Evolutionary conservation across 2,113 vertebrate species (phyloP).

Genomic region (Barbus barbus): DNA sequence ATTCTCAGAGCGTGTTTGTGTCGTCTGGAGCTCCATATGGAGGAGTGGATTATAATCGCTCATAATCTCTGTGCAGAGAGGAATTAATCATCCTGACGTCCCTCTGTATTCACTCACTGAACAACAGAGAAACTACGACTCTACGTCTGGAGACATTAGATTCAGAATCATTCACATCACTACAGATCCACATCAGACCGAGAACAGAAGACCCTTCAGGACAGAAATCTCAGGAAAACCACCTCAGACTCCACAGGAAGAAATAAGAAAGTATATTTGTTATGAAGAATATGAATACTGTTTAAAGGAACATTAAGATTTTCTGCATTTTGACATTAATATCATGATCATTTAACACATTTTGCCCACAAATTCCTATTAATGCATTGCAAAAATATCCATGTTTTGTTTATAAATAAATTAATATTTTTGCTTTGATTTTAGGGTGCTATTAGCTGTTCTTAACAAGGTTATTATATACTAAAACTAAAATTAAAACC

Average conservation of each 20-base stretch:
- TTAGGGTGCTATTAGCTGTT: not conserved
- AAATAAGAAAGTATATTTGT: not conserved
- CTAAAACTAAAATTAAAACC: not conserved
- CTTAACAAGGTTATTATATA: not conserved
- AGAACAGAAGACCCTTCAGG: too few species aligned
- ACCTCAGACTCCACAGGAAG: not conserved
- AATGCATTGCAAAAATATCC: not conserved
- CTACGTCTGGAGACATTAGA: not conserved
- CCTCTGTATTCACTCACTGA: not conserved
- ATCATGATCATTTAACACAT: not conserved
- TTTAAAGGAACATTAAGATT: too few species aligned
- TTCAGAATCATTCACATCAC: too few species aligned
- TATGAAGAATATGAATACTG: not conserved
- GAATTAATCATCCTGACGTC: too few species aligned
- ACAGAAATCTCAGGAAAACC: not conserved
- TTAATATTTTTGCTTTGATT: not conserved
- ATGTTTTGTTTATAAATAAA: not conserved
- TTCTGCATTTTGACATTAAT: not conserved
- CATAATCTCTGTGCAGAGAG: slow-evolving; percentile 74
- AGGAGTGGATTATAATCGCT: slow-evolving; percentile 74
- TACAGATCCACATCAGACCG: too few species aligned
- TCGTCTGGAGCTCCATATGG: slow-evolving; percentile 51
- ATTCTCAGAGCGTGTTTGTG: not conserved
- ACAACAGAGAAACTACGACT: not conserved
- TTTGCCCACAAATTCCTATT: not conserved